Evolutionary conservation across 1,140 invertebrate genomes (phyloP).

Genomic region (Trachymyrmex cornetzi): DNA sequence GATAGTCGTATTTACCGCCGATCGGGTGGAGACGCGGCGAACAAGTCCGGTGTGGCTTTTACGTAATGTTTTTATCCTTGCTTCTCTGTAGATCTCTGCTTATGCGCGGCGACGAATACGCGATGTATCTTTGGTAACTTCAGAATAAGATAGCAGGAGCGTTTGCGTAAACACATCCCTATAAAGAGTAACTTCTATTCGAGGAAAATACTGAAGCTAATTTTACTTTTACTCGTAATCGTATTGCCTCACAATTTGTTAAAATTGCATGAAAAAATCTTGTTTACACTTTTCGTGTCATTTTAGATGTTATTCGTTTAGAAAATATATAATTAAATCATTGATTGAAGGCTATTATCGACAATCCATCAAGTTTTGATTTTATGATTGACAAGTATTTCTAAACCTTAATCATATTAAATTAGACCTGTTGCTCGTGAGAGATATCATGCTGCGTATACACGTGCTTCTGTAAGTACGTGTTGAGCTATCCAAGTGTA

Average conservation of each 20-base stretch:
- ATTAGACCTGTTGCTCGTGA: constrained; percentile 9
- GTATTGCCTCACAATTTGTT: background rate
- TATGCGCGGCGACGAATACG: constrained; percentile 9
- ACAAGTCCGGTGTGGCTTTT: constrained; percentile 45
- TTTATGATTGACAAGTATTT: constrained; percentile 1
- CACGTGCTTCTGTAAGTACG: background rate
- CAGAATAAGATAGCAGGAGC: background rate
- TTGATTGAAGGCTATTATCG: background rate
- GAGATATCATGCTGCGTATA: background rate
- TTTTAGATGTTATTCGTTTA: background rate
- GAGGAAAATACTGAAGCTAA: background rate
- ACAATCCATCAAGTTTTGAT: background rate
- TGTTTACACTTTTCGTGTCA: background rate
- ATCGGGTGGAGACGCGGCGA: constrained; percentile 35
- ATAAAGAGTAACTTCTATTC: background rate
- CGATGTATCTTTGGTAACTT: constrained; percentile 4
- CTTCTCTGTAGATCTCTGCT: constrained; percentile 20
- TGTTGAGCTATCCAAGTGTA: constrained; percentile 44
- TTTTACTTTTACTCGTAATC: background rate
- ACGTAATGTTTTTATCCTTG: constrained; percentile 56
- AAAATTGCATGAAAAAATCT: background rate
- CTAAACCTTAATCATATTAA: background rate
- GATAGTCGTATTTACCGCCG: constrained; percentile 66
- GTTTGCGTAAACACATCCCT: background rate
- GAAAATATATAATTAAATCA: background rate